A percentile compares a stretch with the other conserved stretches of the same genome.
Conservation (phyloP, 2,888 invertebrate genomes). For the Taenaris catops region DNA sequence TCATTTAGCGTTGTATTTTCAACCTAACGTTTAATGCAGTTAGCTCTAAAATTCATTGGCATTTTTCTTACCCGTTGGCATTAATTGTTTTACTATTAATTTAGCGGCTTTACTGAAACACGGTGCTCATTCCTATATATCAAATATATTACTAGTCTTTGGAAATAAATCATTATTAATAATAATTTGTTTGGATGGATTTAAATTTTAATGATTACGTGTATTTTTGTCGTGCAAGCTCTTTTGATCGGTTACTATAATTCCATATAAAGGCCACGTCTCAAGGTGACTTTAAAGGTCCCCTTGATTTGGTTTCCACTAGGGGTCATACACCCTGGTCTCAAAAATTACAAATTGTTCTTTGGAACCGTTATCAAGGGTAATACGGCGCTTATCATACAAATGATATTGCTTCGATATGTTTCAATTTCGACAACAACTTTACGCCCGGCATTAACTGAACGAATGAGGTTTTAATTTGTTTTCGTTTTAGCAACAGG, state of each 20-base stretch:
- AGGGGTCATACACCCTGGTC: conserved; percentile 83
- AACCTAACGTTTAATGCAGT: no score
- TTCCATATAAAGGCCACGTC: conserved; percentile 76
- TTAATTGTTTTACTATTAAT: no score
- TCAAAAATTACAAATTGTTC: conserved; percentile 33
- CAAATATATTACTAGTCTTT: no score
- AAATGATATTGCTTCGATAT: conserved; percentile 11
- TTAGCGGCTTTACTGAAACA: no score
- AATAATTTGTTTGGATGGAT: no score
- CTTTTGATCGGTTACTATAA: neutral
- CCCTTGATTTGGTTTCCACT: conserved; percentile 90
- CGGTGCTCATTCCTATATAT: no score
- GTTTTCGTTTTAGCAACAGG: neutral
- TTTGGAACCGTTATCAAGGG: conserved; percentile 57
- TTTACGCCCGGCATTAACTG: conserved; percentile 1
- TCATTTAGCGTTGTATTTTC: no score
- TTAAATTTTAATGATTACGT: conserved; percentile 14
- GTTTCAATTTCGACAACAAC: conserved; percentile 2
- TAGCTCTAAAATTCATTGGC: no score
- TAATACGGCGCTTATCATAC: conserved; percentile 25
- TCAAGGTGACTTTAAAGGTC: conserved; percentile 81
- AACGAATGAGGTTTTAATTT: conserved; percentile 15
- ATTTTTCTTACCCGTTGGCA: no score
- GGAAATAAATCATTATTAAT: no score
- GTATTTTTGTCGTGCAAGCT: conserved; percentile 17